A percentile compares a stretch with the other conserved stretches of the same genome.
Evolutionary conservation across 2,113 vertebrate genomes (phyloP).

Genomic region (Butastur rufipennis): DNA sequence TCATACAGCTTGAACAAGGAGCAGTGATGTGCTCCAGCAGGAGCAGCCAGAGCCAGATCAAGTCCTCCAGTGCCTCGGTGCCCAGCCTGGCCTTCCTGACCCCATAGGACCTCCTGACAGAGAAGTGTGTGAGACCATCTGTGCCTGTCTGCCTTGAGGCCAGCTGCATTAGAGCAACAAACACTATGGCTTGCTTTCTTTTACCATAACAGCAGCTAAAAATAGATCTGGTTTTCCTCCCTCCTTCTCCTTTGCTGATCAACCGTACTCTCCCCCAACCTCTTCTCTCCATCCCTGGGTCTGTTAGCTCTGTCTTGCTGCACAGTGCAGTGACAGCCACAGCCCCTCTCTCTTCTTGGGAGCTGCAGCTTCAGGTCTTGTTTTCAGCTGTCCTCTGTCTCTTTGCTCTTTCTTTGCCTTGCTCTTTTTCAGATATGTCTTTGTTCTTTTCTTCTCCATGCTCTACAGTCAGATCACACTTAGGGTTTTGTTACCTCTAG

Average conservation of each 20-base stretch:
- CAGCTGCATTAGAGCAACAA: not conserved
- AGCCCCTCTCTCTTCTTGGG: not conserved
- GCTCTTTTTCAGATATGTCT: not conserved
- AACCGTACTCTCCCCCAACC: fast-evolving
- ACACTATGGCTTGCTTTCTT: not conserved
- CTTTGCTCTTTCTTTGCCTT: not conserved
- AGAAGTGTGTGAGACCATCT: not conserved
- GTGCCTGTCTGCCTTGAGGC: not conserved
- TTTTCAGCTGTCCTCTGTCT: not conserved
- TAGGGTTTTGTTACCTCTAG: not conserved
- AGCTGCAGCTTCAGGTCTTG: not conserved
- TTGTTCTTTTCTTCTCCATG: not conserved
- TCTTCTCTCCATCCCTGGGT: not conserved
- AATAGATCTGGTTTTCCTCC: not conserved
- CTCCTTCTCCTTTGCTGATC: not conserved
- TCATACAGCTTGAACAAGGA: not conserved
- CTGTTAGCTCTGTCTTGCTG: not conserved
- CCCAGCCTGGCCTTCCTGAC: not conserved
- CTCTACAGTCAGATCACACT: not conserved
- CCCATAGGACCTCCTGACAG: not conserved
- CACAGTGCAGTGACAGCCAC: not conserved
- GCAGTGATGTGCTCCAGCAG: not conserved
- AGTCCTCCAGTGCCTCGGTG: not conserved
- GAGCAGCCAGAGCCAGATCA: not conserved
- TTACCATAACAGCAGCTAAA: not conserved